Evolutionary conservation across 2,797 vertebrate genomes (phyloP).

Genomic region (Gallirallus australis): DNA sequence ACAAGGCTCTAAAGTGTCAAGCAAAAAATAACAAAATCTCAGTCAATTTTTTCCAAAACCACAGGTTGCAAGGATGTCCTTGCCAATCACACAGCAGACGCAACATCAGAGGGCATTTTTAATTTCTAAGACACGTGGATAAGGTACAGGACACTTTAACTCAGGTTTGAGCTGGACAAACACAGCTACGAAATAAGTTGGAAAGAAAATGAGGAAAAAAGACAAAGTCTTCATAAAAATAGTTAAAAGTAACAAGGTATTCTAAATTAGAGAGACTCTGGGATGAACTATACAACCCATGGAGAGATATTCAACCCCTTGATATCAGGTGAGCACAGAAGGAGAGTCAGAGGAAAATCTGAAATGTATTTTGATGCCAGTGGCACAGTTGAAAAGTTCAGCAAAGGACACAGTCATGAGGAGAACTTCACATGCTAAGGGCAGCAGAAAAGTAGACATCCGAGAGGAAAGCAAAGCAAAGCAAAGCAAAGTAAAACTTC

Average conservation of each 20-base stretch:
- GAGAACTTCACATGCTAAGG: slow-evolving; percentile 48
- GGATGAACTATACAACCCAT: not conserved
- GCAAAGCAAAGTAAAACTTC: slow-evolving; percentile 37
- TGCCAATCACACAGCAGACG: not conserved
- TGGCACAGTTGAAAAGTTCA: slow-evolving; percentile 61
- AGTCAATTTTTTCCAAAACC: not conserved
- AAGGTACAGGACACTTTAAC: not conserved
- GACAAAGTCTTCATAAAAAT: not conserved
- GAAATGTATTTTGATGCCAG: slow-evolving; percentile 33
- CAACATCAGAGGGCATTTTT: not conserved
- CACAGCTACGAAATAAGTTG: not conserved
- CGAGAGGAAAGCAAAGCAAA: slow-evolving; percentile 36
- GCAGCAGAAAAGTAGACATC: slow-evolving; percentile 22
- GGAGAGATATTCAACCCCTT: not conserved
- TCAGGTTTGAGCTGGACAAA: not conserved
- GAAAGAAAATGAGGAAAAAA: not conserved
- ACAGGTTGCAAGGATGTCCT: not conserved
- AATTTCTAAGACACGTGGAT: not conserved
- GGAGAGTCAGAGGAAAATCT: slow-evolving; percentile 25
- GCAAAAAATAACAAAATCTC: not conserved
- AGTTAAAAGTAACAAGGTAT: not conserved
- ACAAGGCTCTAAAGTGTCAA: not conserved
- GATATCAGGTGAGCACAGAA: not conserved
- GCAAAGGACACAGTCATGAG: slow-evolving; percentile 43
- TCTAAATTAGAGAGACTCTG: not conserved